A percentile compares a stretch with the other conserved stretches of the same genome.
Conservation (phyloP, 2,888 invertebrate species). For the Operophtera brumata region DNA sequence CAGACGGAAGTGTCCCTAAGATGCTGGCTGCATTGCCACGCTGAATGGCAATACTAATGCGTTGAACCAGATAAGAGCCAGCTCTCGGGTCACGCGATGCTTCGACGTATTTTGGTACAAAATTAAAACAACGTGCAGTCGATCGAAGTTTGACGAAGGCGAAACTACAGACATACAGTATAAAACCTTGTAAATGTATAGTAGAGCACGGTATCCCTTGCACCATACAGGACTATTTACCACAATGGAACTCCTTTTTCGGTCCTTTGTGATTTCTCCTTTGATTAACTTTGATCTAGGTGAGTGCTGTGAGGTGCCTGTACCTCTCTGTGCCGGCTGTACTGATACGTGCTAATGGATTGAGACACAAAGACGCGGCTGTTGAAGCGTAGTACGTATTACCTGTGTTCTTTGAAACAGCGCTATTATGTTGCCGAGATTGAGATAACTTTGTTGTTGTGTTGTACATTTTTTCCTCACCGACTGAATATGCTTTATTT, state of each 20-base stretch:
- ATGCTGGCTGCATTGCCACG: too few relatives aligned
- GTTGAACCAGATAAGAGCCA: too few relatives aligned
- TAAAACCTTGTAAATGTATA: slow-evolving; percentile 4
- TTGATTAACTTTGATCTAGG: slow-evolving; percentile 81
- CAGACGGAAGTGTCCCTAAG: too few relatives aligned
- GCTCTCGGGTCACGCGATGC: too few relatives aligned
- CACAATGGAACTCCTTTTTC: slow-evolving; percentile 74
- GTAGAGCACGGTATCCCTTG: slow-evolving; percentile 49
- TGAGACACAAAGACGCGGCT: slow-evolving; percentile 15
- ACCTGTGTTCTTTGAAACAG: slow-evolving; percentile 9
- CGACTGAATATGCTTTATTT: too few relatives aligned
- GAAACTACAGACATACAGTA: too few relatives aligned
- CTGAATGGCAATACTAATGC: too few relatives aligned
- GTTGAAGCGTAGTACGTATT: slow-evolving; percentile 1
- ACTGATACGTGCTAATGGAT: slow-evolving; percentile 24
- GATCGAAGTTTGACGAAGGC: too few relatives aligned
- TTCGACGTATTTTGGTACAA: too few relatives aligned
- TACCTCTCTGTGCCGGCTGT: background rate
- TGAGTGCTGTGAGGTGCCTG: slow-evolving; percentile 55
- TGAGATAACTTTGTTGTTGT: too few relatives aligned
- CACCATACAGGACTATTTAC: slow-evolving; percentile 48
- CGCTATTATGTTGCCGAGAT: background rate
- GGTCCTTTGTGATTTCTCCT: slow-evolving; percentile 72
- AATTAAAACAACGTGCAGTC: too few relatives aligned
- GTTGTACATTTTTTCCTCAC: too few relatives aligned